Conservation (phyloP, 2,797 vertebrate species). For the Ctenosaura bakeri region DNA sequence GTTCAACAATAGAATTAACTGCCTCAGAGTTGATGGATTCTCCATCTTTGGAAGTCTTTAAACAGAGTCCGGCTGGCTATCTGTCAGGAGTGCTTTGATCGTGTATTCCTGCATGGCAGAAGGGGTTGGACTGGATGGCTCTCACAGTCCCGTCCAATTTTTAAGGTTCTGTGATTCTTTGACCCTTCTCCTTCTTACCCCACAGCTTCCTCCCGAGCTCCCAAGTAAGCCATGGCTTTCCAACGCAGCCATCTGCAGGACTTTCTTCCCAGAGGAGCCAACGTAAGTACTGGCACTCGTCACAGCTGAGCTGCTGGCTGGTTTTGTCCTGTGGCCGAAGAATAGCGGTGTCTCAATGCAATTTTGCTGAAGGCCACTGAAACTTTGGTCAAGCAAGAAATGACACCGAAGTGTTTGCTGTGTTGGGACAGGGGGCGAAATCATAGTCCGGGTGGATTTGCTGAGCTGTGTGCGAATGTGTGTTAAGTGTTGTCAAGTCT, state of each 20-base stretch:
- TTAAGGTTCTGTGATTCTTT: no score
- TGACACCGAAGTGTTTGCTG: not conserved
- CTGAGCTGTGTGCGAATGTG: not conserved
- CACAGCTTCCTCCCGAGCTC: not conserved
- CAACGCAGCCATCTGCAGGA: conserved; percentile 74
- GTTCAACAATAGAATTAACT: no score
- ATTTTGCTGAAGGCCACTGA: not conserved
- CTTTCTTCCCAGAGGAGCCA: conserved; percentile 59
- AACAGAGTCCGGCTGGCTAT: no score
- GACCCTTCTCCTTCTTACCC: not conserved
- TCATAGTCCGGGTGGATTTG: not conserved
- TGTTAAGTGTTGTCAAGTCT: no score
- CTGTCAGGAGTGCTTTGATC: no score
- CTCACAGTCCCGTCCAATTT: no score
- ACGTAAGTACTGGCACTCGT: conserved; percentile 47
- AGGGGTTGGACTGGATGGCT: no score
- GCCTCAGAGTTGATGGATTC: no score
- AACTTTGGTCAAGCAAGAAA: no score
- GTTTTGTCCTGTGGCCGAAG: not conserved
- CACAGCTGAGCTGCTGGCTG: rapidly evolving
- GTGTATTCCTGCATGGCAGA: no score
- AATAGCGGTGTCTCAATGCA: rapidly evolving
- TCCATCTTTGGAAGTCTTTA: no score
- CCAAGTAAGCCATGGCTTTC: conserved; percentile 59
- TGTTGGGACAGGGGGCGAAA: not conserved